These are phyloP conservation scores for Patiria pectinifera DNA, from an alignment of 53 echinoderm and acorn worm genomes.

Conservation along the genomic window DNA sequence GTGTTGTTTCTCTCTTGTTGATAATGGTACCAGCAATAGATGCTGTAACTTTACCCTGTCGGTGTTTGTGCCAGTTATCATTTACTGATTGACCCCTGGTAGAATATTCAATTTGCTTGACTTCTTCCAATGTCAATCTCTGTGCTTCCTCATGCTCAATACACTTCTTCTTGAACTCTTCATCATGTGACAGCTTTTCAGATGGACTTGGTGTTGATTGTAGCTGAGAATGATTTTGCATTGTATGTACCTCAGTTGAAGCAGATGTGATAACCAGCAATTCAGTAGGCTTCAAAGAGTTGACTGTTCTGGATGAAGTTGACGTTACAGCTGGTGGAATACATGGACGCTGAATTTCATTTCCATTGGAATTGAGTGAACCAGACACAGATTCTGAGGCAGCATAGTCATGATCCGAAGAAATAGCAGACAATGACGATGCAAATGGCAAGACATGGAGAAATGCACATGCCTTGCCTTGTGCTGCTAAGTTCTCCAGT, in stretches of 20 bases:
- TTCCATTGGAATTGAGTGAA: not conserved
- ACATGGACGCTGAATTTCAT: too few relatives aligned
- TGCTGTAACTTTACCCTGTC: constrained; percentile 13
- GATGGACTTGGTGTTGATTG: not conserved
- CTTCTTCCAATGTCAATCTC: constrained; percentile 10
- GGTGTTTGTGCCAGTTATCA: constrained; percentile 12
- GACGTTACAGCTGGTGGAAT: not conserved
- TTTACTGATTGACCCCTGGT: constrained; percentile 13
- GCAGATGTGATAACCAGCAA: too few relatives aligned
- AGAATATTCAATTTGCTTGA: not conserved
- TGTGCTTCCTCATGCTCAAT: not conserved
- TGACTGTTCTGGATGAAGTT: too few relatives aligned
- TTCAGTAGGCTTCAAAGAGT: too few relatives aligned
- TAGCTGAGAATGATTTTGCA: not conserved
- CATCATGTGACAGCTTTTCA: constrained; percentile 2
- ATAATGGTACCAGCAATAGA: constrained; percentile 6
- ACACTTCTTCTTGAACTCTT: constrained; percentile 3
- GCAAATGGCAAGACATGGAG: constrained; percentile 30
- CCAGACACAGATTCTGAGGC: not conserved
- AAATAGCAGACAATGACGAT: not conserved
- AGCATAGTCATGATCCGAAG: not conserved
- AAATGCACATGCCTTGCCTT: constrained; percentile 12
- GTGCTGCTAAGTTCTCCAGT: not conserved
- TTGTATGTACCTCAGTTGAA: not conserved
- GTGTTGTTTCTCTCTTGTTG: constrained; percentile 4